Evolutionary conservation across 2,797 vertebrate species (phyloP), one percentile per base, ranked within the genome.

Genomic region (Etheostoma perlongum): DNA sequence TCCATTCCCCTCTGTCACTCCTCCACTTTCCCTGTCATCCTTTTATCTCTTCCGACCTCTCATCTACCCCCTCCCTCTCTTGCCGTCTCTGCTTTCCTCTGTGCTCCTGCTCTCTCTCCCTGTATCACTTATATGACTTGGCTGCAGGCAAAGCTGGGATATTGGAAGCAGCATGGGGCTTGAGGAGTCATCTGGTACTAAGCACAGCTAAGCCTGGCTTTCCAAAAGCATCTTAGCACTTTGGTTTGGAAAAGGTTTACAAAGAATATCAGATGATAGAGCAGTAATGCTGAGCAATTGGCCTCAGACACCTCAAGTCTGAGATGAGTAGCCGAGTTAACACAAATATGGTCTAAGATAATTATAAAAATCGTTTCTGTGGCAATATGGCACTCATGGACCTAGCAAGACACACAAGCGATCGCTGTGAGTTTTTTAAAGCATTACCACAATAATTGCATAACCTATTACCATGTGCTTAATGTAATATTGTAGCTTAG

Each of bases 111-210:
- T 70, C 66, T 74, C 81, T 68, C 51, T 74, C 68, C 62, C 61
- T 53, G 44, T 67, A 78, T 85, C 73, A 79, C 82, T 83, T 60
- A 58, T 62, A 58, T 78, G 80, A 81, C 71, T 78, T 79, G 70
- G 79, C 89, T 85, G 59, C 79, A 88, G 86, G 80, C 88, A 54
- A 61, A 47, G 55, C 63, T 79, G 83, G 23, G 40, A 72, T 84
- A 86, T 66, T 85, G 77, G 81, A 85, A 82, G 74, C 81, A 79
- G 86, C 89, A 79, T 80, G 79, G 72, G 79, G 71, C 82, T 88
- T 30, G 68, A 82, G 61, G 85, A 91, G 83, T 92, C 89, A 86
- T 88, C 85, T 84, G 79, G 76, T 83, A 53, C 81, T 84, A 88
- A 85, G 81, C 74, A 73, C 67, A 70, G 83, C 85, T 89, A 87